Conservation (phyloP, 2,113 vertebrate species). For the Malurus cyaneus region DNA sequence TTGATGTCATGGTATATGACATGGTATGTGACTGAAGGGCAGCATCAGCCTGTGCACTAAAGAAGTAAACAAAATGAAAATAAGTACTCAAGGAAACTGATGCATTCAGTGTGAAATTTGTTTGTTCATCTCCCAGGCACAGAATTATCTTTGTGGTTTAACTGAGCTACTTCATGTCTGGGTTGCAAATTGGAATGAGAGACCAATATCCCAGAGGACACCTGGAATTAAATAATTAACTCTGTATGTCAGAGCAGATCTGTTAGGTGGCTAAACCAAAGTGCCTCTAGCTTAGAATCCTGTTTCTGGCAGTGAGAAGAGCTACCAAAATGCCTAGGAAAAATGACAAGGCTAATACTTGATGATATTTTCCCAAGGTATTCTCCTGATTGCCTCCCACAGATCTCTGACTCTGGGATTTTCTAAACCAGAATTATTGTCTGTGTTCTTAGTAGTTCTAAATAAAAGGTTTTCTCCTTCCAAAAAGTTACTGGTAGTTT, state of each 20-base stretch:
- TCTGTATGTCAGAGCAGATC: neutral
- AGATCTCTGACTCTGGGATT: neutral
- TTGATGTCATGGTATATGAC: neutral
- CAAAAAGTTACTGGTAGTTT: neutral
- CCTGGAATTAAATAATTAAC: neutral
- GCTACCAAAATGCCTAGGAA: neutral
- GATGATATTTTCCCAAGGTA: neutral
- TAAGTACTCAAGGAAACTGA: neutral
- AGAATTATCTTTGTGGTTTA: neutral
- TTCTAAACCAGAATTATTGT: neutral
- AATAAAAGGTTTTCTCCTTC: neutral
- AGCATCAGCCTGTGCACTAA: neutral
- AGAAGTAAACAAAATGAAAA: neutral
- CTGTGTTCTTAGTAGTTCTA: neutral
- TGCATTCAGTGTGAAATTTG: neutral
- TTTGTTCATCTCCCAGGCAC: neutral
- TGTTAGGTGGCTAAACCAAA: neutral
- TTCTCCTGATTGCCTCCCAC: neutral
- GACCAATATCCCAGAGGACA: neutral
- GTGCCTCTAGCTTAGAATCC: neutral
- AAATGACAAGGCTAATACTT: neutral
- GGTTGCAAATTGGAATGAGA: neutral
- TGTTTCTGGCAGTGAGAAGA: neutral
- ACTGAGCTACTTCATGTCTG: neutral
- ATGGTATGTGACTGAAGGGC: neutral